phyloP scores from a whole-genome alignment of 1,140 invertebrate species.

The Epicauta chinensis region DNA sequence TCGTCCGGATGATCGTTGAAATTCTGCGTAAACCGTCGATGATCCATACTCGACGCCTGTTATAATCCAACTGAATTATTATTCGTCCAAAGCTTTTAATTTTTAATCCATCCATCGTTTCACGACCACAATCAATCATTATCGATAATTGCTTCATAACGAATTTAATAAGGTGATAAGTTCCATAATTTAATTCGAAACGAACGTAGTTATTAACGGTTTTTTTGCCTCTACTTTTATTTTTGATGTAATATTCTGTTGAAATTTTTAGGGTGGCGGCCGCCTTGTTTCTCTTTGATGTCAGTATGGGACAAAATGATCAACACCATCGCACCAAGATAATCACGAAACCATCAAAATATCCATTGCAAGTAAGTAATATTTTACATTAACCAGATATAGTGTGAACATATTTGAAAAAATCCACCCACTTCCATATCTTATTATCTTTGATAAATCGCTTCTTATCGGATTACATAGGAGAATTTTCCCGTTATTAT shows the following conservation, averaged over 20 bases:
- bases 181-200: not conserved
- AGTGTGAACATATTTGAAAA: slow-evolving; percentile 12
- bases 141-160: not conserved
- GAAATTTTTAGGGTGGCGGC: slow-evolving; percentile 25
- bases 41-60: too few species aligned
- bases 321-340: slow-evolving; percentile 7
- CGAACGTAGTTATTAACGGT: not conserved
- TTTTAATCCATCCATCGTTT: too few species aligned
- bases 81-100: too few species aligned
- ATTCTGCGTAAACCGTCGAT: too few species aligned
- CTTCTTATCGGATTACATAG: slow-evolving; percentile 14
- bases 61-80: too few species aligned
- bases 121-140: not conserved
- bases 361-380: slow-evolving; percentile 30
- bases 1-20: too few species aligned
- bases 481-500: slow-evolving; percentile 2
- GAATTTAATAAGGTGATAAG: not conserved
- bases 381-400: slow-evolving; percentile 3
- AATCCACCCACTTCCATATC: slow-evolving; percentile 6
- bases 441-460: slow-evolving; percentile 6
- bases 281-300: slow-evolving; percentile 18
- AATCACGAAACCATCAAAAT: slow-evolving; percentile 22
- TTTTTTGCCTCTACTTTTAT: not conserved
- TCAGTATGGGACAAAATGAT: slow-evolving; percentile 8
- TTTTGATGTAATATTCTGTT: too few species aligned